Evolutionary conservation across 1,140 invertebrate genomes (phyloP).

Genomic region (Leptinotarsa lineolata): DNA sequence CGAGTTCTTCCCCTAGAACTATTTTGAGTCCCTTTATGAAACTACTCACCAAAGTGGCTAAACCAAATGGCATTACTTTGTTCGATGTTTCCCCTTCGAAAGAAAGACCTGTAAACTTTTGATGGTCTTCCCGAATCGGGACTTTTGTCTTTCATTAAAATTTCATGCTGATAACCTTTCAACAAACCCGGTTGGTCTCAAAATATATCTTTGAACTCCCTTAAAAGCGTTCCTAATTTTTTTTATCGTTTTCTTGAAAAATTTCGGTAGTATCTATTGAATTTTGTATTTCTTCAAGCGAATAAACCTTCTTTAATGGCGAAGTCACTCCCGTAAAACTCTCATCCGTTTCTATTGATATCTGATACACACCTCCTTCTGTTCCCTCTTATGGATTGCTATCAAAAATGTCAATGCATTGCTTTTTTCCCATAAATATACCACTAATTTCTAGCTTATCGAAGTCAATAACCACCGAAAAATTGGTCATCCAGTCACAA

Average conservation of each 20-base stretch:
- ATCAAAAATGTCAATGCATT: no score
- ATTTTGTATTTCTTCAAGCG: no score
- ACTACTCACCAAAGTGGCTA: constrained; percentile 12
- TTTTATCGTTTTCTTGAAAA: no score
- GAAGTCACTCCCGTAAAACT: no score
- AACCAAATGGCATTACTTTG: constrained; percentile 20
- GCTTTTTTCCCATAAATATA: not conserved
- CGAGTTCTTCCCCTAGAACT: no score
- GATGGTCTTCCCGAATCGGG: constrained; percentile 27
- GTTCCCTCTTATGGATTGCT: no score
- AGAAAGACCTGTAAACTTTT: constrained; percentile 21
- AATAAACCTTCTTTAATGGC: no score
- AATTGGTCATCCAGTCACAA: constrained; percentile 1
- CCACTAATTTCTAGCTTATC: not conserved
- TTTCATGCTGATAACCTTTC: not conserved
- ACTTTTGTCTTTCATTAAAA: no score
- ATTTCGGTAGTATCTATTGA: no score
- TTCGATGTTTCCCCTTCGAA: constrained; percentile 19
- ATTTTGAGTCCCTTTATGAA: constrained; percentile 34
- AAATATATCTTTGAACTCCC: constrained; percentile 13
- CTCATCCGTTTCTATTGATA: no score
- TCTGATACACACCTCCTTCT: no score
- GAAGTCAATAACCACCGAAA: not conserved
- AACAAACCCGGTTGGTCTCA: constrained; percentile 13
- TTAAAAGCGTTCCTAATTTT: constrained; percentile 2